Percentiles rank a stretch among this genome's conserved stretches.
Evolutionary conservation across 2,113 vertebrate genomes (phyloP).

Genomic region (Ramphastos sulfuratus): DNA sequence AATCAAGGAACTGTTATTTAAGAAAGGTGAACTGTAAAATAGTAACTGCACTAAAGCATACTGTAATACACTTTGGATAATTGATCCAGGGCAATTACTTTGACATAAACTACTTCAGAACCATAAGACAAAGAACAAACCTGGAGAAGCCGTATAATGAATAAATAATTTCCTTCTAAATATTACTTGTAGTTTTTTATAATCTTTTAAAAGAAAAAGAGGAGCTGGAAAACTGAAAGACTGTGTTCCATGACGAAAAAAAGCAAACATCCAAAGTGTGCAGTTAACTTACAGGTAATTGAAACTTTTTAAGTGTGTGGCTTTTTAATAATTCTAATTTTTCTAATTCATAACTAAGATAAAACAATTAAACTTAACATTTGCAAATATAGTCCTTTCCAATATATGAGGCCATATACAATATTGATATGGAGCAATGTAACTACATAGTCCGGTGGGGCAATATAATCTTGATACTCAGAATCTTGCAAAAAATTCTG

Average conservation of each 20-base stretch:
- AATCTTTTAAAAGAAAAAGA: not conserved
- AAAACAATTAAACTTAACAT: not conserved
- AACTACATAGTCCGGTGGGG: not conserved
- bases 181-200: not conserved
- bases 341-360: not conserved
- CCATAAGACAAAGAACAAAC: not conserved
- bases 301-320: not conserved
- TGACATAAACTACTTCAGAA: not conserved
- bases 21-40: not conserved
- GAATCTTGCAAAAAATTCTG: not conserved
- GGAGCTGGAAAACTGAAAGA: not conserved
- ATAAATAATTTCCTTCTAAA: not conserved
- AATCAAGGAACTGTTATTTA: not conserved
- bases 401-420: not conserved
- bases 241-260: not conserved
- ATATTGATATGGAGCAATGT: not conserved
- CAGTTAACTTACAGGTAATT: not conserved
- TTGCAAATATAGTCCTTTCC: not conserved
- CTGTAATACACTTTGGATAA: not conserved
- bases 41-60: not conserved
- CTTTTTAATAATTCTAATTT: not conserved
- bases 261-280: rapidly evolving
- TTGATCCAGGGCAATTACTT: not conserved
- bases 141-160: not conserved
- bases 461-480: not conserved